A percentile compares a stretch with the other conserved stretches of the same genome.
These are phyloP conservation scores for Brachyalestes nurse DNA, from an alignment of 2,797 vertebrate species.

Conservation along the genomic window DNA sequence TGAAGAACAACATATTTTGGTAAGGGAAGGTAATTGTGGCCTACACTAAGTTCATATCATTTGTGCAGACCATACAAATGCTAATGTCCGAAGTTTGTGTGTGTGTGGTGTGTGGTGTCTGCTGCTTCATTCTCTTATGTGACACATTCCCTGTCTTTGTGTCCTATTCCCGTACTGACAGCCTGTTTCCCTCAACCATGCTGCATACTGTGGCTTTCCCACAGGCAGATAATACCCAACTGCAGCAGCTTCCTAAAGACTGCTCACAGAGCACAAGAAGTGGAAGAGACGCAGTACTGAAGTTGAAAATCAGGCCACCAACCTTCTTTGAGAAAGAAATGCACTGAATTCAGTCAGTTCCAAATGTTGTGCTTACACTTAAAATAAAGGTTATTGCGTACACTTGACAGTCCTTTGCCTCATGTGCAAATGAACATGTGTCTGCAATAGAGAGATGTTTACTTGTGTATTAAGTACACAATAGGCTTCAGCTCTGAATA, in stretches of 20 bases:
- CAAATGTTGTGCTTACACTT: no score
- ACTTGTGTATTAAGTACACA: neutral
- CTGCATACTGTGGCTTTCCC: neutral
- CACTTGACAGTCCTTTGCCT: neutral
- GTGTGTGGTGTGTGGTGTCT: neutral
- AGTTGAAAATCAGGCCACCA: conserved; percentile 4
- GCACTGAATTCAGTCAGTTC: no score
- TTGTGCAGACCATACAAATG: neutral
- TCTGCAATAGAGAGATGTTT: neutral
- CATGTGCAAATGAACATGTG: no score
- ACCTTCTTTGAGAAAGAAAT: neutral
- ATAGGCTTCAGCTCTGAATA: neutral
- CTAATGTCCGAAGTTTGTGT: neutral
- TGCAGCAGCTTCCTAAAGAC: conserved; percentile 5
- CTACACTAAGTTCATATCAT: neutral
- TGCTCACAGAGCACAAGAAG: conserved; percentile 1
- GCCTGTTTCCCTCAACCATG: conserved; percentile 6
- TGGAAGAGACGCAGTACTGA: neutral
- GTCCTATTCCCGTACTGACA: conserved; percentile 11
- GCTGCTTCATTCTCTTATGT: neutral
- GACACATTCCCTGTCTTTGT: neutral
- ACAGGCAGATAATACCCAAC: conserved; percentile 8
- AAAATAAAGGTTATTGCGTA: neutral
- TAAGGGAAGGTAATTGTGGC: neutral
- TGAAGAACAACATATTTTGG: neutral